Evolutionary conservation across 2,113 vertebrate genomes (phyloP), one percentile per base, ranked within the genome.

Genomic region (Morone saxatilis): DNA sequence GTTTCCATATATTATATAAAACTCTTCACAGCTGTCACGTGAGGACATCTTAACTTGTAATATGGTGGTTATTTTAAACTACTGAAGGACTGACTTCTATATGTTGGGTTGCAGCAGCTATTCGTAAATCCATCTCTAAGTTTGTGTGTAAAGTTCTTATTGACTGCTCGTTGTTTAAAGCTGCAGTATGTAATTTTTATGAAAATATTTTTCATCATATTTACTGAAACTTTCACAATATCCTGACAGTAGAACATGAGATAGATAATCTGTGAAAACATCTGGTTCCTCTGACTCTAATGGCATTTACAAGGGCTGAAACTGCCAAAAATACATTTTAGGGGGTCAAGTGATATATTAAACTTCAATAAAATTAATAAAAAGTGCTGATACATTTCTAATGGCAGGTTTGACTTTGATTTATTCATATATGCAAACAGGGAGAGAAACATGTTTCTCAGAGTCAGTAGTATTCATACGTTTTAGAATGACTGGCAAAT

Each of bases 41-140:
- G 2, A 25, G 19, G 31, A 57, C 31, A 17, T 54, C 41, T 11
- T n/a, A 5, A 56, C 41, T 10, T 56, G 2, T 13, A 41, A 50
- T 57, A 25, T 59, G 22, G 5, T 17, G 1, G 59, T 50, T 16
- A 70, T 83, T 77, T 83, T 1, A 65, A n/a, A 72, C 25, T 66
- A 22, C 4, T 36, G 12, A 31, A 69, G 12, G 17, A 53, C 12
- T 17, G 36, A 20, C 7, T 20, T 51, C 20, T 25, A 56, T 40
- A 65, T 3, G 63, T 6, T 14, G 16, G 17, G 68, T 31, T 56
- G 47, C 79, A 73, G 68, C 48, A 74, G 69, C 51, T 50, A 10
- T 50, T 51, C 13, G 0, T 73, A 22, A 68, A 62, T 53, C 11
- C 40, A 51, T 66, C 38, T 25, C 22, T 19, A 31, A 4, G 3